phyloP scores from a whole-genome alignment of 2,113 vertebrate genomes.

The Carettochelys insculpta region DNA sequence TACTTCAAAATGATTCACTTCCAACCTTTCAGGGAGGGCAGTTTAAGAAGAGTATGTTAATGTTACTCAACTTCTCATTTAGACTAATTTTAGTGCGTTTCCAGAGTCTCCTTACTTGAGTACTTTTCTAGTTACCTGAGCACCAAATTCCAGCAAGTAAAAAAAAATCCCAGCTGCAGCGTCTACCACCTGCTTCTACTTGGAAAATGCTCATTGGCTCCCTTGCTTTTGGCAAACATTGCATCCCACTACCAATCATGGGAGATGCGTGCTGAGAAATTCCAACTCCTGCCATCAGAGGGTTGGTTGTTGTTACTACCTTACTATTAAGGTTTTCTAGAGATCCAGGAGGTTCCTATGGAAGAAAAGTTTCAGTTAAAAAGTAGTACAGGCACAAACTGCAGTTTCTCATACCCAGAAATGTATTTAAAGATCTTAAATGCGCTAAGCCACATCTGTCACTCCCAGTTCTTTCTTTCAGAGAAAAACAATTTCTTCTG shows the following conservation, averaged over 20 bases:
- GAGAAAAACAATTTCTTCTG: background rate
- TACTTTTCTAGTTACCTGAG: background rate
- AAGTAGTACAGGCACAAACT: background rate
- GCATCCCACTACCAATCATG: background rate
- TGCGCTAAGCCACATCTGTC: no score
- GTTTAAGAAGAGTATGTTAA: background rate
- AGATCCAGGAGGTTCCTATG: background rate
- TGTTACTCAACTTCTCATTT: background rate
- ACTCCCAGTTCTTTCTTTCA: no score
- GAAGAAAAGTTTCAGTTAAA: background rate
- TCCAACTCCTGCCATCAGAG: background rate
- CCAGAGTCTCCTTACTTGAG: background rate
- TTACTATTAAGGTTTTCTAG: background rate
- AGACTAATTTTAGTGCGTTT: background rate
- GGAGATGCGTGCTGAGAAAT: background rate
- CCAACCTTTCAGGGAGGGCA: background rate
- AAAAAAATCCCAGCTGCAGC: background rate
- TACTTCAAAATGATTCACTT: background rate
- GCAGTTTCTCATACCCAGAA: background rate
- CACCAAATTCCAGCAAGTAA: background rate
- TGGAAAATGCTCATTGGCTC: background rate
- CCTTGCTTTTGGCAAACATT: rapidly evolving
- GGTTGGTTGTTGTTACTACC: background rate
- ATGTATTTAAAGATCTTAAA: background rate
- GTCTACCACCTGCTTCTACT: background rate